Percentiles rank a stretch among this genome's conserved stretches.
Evolutionary conservation across 2,797 vertebrate species (phyloP).

Genomic region (Ara ararauna): DNA sequence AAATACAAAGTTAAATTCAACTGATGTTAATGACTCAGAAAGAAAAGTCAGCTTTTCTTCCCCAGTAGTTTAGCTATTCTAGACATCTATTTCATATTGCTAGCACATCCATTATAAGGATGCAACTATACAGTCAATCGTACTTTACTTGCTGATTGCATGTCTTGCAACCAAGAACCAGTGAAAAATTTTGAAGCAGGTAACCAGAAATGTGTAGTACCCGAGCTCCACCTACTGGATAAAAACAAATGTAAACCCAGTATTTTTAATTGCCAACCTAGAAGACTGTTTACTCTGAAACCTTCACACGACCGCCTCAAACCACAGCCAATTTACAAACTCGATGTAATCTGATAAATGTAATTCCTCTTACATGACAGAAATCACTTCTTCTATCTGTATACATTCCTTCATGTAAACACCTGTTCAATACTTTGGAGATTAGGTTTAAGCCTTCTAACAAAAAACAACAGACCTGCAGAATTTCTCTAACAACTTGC

Average conservation of each 20-base stretch:
- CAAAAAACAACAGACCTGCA: neutral
- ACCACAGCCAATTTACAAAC: neutral
- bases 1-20: neutral
- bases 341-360: neutral
- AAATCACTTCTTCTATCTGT: neutral
- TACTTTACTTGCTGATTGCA: neutral
- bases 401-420: neutral
- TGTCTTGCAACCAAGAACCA: neutral
- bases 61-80: neutral
- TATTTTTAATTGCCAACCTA: neutral
- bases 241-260: neutral
- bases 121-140: neutral
- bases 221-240: conserved; percentile 77
- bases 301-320: neutral
- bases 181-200: neutral
- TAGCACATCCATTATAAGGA: neutral
- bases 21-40: neutral
- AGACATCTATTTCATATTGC: neutral
- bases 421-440: neutral
- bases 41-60: neutral
- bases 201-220: neutral
- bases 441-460: neutral
- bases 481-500: neutral
- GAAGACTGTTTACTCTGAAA: neutral
- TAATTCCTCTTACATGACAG: neutral